A percentile compares a stretch with the other conserved stretches of the same genome.
These are phyloP conservation scores for Dromiciops gliroides DNA, from an alignment of 2,113 vertebrate genomes.

Conservation along the genomic window DNA sequence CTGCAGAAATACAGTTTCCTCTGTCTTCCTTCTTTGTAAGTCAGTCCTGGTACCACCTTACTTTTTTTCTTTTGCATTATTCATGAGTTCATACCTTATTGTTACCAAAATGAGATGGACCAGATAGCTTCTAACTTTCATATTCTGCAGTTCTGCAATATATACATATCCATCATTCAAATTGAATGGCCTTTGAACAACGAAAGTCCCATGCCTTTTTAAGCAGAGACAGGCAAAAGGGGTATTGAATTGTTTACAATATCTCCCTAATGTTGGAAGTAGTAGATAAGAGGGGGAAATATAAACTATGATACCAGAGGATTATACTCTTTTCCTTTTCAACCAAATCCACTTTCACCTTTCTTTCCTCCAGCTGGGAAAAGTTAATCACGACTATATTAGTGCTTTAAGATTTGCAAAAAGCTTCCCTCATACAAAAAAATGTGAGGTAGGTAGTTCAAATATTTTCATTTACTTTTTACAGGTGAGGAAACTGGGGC, in stretches of 20 bases:
- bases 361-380: not conserved
- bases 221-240: no score
- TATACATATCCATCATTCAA: no score
- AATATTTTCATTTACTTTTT: slow-evolving; percentile 12
- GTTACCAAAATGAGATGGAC: not conserved
- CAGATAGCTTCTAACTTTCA: not conserved
- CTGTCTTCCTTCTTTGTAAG: not conserved
- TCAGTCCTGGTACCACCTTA: not conserved
- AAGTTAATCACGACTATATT: not conserved
- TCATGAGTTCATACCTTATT: not conserved
- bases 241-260: no score
- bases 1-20: not conserved
- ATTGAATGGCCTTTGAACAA: no score
- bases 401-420: not conserved
- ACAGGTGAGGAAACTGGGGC: not conserved
- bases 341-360: not conserved
- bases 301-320: not conserved
- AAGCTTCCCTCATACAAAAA: not conserved
- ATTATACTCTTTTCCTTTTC: not conserved
- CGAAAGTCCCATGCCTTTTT: no score
- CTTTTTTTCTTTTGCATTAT: not conserved
- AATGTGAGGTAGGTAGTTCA: not conserved
- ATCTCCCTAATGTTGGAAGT: not conserved
- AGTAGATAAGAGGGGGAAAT: not conserved
- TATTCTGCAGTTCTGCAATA: not conserved